phyloP scores from a whole-genome alignment of 2,797 vertebrate species.

The Amazonetta brasiliensis region DNA sequence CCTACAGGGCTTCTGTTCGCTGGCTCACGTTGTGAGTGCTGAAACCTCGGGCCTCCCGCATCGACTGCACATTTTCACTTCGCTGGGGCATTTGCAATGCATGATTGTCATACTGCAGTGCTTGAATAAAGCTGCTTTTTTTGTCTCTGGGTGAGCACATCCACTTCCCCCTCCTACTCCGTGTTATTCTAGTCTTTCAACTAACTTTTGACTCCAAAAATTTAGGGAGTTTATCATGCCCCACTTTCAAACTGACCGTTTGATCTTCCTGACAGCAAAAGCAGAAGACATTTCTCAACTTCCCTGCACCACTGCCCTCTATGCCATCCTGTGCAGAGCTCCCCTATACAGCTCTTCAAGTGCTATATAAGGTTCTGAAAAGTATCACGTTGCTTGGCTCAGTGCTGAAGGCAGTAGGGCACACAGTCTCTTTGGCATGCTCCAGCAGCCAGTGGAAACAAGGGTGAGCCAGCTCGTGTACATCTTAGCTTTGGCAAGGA shows the following conservation, averaged over 20 bases:
- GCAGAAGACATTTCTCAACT: conserved; percentile 33
- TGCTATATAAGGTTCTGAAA: conserved; percentile 56
- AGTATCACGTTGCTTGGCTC: conserved; percentile 35
- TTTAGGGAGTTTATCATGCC: background rate
- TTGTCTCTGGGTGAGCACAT: conserved; percentile 25
- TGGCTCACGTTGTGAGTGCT: background rate
- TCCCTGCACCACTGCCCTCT: background rate
- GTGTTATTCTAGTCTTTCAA: conserved; percentile 38
- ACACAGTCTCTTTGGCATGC: background rate
- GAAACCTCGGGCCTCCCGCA: background rate
- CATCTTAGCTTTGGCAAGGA: conserved; percentile 61
- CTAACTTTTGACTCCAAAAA: conserved; percentile 34
- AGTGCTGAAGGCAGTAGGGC: conserved; percentile 44
- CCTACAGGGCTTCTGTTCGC: background rate
- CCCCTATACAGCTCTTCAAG: background rate
- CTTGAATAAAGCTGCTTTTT: conserved; percentile 41
- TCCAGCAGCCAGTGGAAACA: conserved; percentile 55
- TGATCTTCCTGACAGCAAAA: conserved; percentile 20
- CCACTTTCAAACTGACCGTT: conserved; percentile 29
- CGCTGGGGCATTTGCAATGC: background rate
- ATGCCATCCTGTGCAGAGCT: conserved; percentile 25
- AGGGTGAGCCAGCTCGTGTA: conserved; percentile 49
- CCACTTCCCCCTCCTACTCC: conserved; percentile 23
- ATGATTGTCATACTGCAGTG: conserved; percentile 9
- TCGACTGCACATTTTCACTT: conserved; percentile 7